Evolutionary conservation across 2,888 invertebrate species (phyloP), one percentile per base, ranked within the genome.

Genomic region (Scrobipalpa atriplicella): DNA sequence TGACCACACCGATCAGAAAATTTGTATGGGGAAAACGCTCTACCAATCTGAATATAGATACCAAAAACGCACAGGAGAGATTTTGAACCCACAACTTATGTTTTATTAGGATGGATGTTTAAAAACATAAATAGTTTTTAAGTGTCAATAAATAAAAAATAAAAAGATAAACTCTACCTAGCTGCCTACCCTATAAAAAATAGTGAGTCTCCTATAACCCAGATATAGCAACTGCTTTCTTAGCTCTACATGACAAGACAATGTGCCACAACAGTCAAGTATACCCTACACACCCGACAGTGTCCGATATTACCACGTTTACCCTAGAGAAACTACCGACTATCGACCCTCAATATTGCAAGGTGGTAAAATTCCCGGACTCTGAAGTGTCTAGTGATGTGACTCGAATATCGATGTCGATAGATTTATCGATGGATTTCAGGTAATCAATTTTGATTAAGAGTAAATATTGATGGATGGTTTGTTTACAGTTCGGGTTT

Each of bases 331-430:
- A 72, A 68, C 73, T 75, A 81, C 83, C 81, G 80, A 81, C 83
- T 75, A 81, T 84, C 81, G 80, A 81, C 83, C 83, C 81, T 77
- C 83, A 72, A 88, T 89, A 89, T 85, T 87, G 89, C 88, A 87
- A 86, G 85, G 85, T 89, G 86, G 85, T 82, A 81, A 86, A 85
- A 86, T 84, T 83, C 80, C 80, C 83, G 78, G 78, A 79, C 83
- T 8, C 71, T 81, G 78, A 77, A 69, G 58, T 47, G 47, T 9
- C 2, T 79, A 86, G 84, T 72, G 83, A 73, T 73, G 82, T 68
- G 58, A 63, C 0, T n/a, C 16, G 67, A 64, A 67, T 60, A 47
- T 64, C 64, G 58, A 62, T 38, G 18, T 62, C 56, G 43, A 63
- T 41, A 65, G 47, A 54, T 58, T 64, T 64, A 38, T 19, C 52